Conservation (phyloP, 2,113 vertebrate species). For the Stercorarius parasiticus region DNA sequence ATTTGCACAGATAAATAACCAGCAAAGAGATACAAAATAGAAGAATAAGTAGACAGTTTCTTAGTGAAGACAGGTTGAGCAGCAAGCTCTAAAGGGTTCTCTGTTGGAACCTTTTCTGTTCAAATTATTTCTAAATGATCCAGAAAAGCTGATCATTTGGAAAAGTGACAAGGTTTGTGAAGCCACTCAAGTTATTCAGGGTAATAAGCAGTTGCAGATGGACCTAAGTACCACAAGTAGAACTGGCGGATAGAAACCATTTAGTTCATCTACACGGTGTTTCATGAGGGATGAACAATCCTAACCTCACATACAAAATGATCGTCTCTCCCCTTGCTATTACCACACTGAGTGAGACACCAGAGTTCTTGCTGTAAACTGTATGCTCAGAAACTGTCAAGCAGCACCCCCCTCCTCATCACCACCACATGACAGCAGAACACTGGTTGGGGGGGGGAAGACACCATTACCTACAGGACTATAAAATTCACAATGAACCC, state of each 20-base stretch:
- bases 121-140: background rate
- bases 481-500: background rate
- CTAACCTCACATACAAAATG: fast-evolving
- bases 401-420: background rate
- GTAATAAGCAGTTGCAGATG: background rate
- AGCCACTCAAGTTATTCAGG: background rate
- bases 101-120: background rate
- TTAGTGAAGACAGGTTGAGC: background rate
- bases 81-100: background rate
- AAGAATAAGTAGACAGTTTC: background rate
- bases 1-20: background rate
- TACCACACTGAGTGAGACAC: background rate
- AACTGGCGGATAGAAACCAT: background rate
- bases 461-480: background rate
- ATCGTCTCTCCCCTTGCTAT: background rate
- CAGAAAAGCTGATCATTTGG: background rate
- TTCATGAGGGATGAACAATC: background rate
- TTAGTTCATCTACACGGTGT: fast-evolving
- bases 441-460: fast-evolving
- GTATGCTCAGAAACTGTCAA: background rate
- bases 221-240: background rate
- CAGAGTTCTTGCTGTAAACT: background rate
- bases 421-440: background rate
- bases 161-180: background rate
- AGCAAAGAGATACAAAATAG: background rate